Conservation (phyloP, 2,888 invertebrate species). For the Andrena hattorfiana region DNA sequence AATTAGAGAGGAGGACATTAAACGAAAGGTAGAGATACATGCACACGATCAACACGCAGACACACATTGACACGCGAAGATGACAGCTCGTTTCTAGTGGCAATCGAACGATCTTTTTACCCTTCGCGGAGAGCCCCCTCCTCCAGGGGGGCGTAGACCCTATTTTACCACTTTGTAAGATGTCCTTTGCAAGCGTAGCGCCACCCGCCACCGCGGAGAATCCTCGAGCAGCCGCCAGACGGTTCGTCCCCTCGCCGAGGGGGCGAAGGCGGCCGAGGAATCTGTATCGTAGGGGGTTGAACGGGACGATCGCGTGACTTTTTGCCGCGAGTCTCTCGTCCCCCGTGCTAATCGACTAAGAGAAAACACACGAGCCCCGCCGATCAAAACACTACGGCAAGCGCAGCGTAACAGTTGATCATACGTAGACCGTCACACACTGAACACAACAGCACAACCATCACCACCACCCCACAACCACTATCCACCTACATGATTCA, state of each 20-base stretch:
- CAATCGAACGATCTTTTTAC: conserved; percentile 21
- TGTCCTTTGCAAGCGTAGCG: conserved; percentile 30
- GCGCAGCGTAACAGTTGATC: conserved; percentile 6
- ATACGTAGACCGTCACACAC: conserved; percentile 78
- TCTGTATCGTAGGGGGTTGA: conserved; percentile 3
- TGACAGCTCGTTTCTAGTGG: conserved; percentile 43
- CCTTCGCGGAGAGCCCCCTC: conserved; percentile 27
- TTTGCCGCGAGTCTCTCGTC: conserved; percentile 3
- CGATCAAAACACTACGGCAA: not conserved
- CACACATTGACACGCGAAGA: conserved; percentile 9
- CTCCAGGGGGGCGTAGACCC: conserved; percentile 17
- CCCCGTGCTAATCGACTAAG: not conserved
- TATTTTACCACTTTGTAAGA: conserved; percentile 35
- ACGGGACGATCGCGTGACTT: conserved; percentile 14
- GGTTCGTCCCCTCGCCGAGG: not conserved
- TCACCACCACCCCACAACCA: conserved; percentile 39
- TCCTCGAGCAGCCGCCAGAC: conserved; percentile 17
- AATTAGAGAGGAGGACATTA: not conserved
- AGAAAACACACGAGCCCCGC: not conserved
- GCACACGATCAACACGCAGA: not conserved
- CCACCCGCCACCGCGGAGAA: conserved; percentile 11
- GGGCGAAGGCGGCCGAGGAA: not conserved
- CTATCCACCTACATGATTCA: conserved; percentile 68
- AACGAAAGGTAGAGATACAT: conserved; percentile 4
- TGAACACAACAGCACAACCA: conserved; percentile 80